Evolutionary conservation across 2,797 vertebrate species (phyloP), one percentile per base, ranked within the genome.

Genomic region (Aulostomus chinensis): DNA sequence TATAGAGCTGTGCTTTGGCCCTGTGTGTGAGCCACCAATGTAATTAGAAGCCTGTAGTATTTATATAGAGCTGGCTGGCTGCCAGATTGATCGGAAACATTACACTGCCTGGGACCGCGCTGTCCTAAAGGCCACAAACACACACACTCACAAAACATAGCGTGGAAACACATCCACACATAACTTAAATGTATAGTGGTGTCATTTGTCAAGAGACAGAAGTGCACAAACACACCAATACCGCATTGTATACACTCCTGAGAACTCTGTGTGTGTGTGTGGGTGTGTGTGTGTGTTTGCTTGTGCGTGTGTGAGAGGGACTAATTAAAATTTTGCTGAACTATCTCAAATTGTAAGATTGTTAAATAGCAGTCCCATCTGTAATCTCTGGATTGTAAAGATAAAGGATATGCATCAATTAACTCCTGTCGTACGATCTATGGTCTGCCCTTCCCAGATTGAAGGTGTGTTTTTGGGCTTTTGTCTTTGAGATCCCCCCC

Each of bases 31-130:
- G 71, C 47, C 61, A 70, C 43, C 2, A 36, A 60, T 57, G 73
- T 77, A 69, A 82, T 67, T 52, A 62, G 50, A 42, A 36, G 66
- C 34, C 26, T 12, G 42, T 32, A 61, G 55, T 71, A 62, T 75
- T 84, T 58, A 58, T 65, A 46, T 31, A 29, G 52, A 38, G 57
- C 58, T 69, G 62, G 58, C 70, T 47, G 35, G 48, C 28, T 42
- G 66, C 61, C 59, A 57, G 76, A 83, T 74, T 68, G 73, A 78
- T 80, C 67, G 63, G 76, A 63, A 78, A 81, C 51, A 15, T 31
- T 54, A 70, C 26, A 64, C 70, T 46, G 26, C 5, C 9, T 2
- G 1, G 16, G 52, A 64, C 63, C 0, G 4, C n/a, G 22, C 51
- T 54, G 70, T 63, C 47, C 47, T 52, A 35, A 0, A 63, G 29